Evolutionary conservation across 2,113 vertebrate genomes (phyloP), one percentile per base, ranked within the genome.

Genomic region (Myocastor coypus): DNA sequence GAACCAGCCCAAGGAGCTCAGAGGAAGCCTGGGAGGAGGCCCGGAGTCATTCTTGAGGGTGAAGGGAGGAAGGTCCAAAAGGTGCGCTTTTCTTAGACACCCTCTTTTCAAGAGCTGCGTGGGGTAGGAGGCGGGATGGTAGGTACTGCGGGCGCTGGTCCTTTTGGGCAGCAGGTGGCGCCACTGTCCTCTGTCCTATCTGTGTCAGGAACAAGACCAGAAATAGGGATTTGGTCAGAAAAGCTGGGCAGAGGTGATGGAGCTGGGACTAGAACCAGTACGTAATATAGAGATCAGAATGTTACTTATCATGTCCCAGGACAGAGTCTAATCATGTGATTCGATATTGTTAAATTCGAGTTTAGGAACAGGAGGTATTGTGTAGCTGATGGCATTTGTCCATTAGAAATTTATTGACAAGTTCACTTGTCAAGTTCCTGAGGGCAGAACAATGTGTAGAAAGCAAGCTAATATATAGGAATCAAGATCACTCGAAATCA

Each of bases 81-180:
- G 6, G 24, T 26, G 3, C n/a, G 26, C 20, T 66, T 14, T 84
- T 86, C 40, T 40, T n/a, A 75, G 37, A 52, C 34, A 9, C 40
- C 64, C 24, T 37, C 34, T 10, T 88, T 30, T 64, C 3, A 81
- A 30, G 16, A 32, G 24, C n/a, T 37, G 19, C 69, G 46, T 81
- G 26, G 34, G 19, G 28, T 20, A 63, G 50, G n/a, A 55, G 30
- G 24, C 28, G 13, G 19, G 19, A 42, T 2, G 30, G 46, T 20
- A 80, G 24, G n/a, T 80, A 17, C 52, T 3, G 8, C 78, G 37
- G 64, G 28, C 40, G 87, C 57, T 83, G 71, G 71, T 16, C 26
- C 87, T 26, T 96, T 92, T 78, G 64, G 81, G 82, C 89, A 94
- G 86, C 89, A 89, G 89, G 86, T 91, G 57, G 73, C 85, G 89